These are phyloP conservation scores for Phallusia fumigata DNA, from an alignment of 23 tunicate genomes.

Conservation along the genomic window DNA sequence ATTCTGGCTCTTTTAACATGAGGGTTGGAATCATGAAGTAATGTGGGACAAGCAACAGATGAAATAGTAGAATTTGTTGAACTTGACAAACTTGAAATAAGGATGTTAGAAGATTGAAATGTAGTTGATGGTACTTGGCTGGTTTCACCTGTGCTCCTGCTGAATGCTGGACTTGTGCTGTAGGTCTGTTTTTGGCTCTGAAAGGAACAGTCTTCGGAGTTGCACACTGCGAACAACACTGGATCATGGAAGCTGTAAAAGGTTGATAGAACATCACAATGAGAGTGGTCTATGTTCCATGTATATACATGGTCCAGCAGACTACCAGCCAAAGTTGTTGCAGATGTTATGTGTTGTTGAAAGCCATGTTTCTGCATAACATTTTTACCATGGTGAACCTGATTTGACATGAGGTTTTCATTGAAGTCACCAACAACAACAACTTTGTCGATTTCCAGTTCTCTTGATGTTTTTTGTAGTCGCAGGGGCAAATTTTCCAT, in stretches of 20 bases:
- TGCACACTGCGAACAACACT: slow-evolving; percentile 2
- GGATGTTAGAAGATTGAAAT: too few species aligned
- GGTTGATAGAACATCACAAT: slow-evolving; percentile 4
- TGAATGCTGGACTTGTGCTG: too few species aligned
- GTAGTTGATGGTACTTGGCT: too few species aligned
- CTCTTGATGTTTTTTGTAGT: neutral
- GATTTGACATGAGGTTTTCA: neutral
- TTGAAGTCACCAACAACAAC: slow-evolving; percentile 21
- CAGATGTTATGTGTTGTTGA: neutral
- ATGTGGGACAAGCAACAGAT: neutral
- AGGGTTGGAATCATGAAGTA: neutral
- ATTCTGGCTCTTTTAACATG: neutral
- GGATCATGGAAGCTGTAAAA: slow-evolving; percentile 21
- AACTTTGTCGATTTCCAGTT: neutral
- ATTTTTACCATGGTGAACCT: neutral
- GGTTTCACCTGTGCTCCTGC: too few species aligned
- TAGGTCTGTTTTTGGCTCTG: too few species aligned
- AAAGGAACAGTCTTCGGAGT: neutral
- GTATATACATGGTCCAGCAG: slow-evolving; percentile 19
- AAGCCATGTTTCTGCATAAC: neutral
- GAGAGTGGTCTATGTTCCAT: neutral
- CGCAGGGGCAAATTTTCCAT: neutral
- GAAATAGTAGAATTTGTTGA: too few species aligned
- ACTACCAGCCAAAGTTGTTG: slow-evolving; percentile 5
- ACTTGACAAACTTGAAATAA: too few species aligned